These are phyloP conservation scores for Sarcophaga caerulescens DNA, from an alignment of 2,888 invertebrate species.

Conservation along the genomic window DNA sequence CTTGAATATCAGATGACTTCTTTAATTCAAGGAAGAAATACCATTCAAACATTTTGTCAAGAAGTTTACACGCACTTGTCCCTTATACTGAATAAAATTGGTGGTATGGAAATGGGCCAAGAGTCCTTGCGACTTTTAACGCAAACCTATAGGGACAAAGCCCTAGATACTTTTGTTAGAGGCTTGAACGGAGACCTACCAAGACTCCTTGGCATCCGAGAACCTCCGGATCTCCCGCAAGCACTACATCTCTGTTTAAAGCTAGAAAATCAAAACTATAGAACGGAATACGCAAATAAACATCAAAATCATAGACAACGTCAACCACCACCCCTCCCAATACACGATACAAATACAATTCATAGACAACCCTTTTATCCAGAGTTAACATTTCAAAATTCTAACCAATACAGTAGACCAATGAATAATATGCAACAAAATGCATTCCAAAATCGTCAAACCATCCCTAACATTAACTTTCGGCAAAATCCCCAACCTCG, in stretches of 20 bases:
- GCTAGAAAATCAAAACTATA: background rate
- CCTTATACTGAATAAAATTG: too few species aligned
- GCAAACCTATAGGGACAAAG: conserved; percentile 6
- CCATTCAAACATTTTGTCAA: background rate
- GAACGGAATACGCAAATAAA: too few species aligned
- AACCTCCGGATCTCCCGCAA: conserved; percentile 67
- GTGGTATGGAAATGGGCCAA: background rate
- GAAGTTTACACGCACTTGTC: too few species aligned
- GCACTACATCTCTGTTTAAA: conserved; percentile 60
- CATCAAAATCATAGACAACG: conserved; percentile 12
- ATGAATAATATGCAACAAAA: background rate
- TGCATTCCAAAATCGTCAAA: background rate
- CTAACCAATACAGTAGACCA: too few species aligned
- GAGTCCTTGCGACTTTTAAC: background rate
- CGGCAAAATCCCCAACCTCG: background rate
- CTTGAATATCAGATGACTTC: conserved; percentile 59
- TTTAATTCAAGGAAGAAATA: conserved; percentile 22
- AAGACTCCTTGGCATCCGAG: conserved; percentile 60
- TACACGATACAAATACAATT: conserved; percentile 1
- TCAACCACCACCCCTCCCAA: conserved; percentile 14
- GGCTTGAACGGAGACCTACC: conserved; percentile 34
- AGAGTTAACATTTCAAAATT: too few species aligned
- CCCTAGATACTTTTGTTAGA: conserved; percentile 13
- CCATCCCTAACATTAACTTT: conserved; percentile 4
- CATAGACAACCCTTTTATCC: conserved; percentile 7